Base-by-base conservation (phyloP, 2,113 vertebrate species). In the Neogale vison region DNA sequence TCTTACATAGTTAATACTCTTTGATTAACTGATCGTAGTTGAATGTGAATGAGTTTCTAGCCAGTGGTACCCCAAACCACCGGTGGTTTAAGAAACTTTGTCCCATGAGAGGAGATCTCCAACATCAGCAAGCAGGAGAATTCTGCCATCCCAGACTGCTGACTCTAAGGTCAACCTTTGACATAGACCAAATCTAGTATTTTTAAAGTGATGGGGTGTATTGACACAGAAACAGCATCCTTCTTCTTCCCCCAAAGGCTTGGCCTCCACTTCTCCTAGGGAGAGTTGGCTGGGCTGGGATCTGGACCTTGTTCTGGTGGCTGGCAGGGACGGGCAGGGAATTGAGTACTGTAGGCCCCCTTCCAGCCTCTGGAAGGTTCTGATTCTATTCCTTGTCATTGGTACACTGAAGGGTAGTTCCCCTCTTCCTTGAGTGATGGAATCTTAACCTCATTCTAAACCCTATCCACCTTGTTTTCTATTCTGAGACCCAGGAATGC, bases 11-110 rank as follows among this genome's bases (percentile, higher is more conserved):
- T 79, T 79, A 76, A 79, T 47, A 47, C 29, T 55, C 29, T 72
- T 86, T 50, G 72, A 93, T 85, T 77, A 59, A 59, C 71, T 79
- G 52, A 90, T 81, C 36, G 17, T 88, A 55, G 81, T 59, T 88
- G 79, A 95, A 77, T 59, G 26, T 31, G 50, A 94, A 76, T 94
- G 57, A 87, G 80, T 77, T 94, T 95, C 36, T 61, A 74, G 67
- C 59, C 11, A 36, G 18, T 6, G 18, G 24, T 81, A 83, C 36
- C 57, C 59, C 83, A 93, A 47, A 36, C 17, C 67, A 61, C 79
- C 80, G 50, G 69, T 87, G 47, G 69, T 85, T 42, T 94, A 84
- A 84, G 77, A 88, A 86, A 55, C 65, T 95, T 81, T 86, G 34
- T 74, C 42, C 39, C 17, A 1, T 29, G 17, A 77, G 52, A 36